Evolutionary conservation across 2,888 invertebrate genomes (phyloP), one percentile per base, ranked within the genome.

Genomic region (Acheta domesticus): DNA sequence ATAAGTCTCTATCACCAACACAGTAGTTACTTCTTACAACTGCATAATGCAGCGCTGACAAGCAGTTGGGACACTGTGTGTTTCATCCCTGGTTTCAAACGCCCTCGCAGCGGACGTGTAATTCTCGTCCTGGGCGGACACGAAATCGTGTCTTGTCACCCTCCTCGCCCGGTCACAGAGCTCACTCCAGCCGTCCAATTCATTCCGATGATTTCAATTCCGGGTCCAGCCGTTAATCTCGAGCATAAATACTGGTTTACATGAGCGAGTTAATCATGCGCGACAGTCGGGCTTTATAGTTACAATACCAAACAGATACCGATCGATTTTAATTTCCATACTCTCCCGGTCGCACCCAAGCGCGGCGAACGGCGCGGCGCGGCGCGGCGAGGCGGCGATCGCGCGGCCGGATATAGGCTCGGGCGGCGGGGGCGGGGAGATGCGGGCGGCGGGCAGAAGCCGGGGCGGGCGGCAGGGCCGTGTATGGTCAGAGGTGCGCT

Each of bases 181-280:
- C 36, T 62, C 62, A 62, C 62, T 62, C n/a, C n/a, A 19, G 62
- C 62, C 62, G n/a, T 62, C 36, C 62, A 62, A 62, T 62, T 62
- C 62, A n/a, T 62, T 62, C 62, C 62, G 62, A n/a, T 62, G 62
- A 62, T 62, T 62, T 62, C 62, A 62, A 62, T 62, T 62, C 62
- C 62, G 62, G 62, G 62, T 62, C 62, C 62, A 19, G n/a, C n/a
- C 62, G 62, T 62, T 62, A 62, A 62, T 62, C 62, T 62, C 62
- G 62, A 62, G 62, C 62, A 62, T 62, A 62, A 62, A 62, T 62
- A 62, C 62, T n/a, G 62, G 16, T 62, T 62, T 62, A 62, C 62
- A 62, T n/a, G 62, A 14, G 62, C 62, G 16, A 62, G 62, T 62
- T 62, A 19, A 62, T 62, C 62, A 62, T n/a, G 62, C 62, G 62